Percentiles rank a stretch among this genome's conserved stretches.
Evolutionary conservation across 2,888 invertebrate genomes (phyloP).

Genomic region (Baccha elongata): DNA sequence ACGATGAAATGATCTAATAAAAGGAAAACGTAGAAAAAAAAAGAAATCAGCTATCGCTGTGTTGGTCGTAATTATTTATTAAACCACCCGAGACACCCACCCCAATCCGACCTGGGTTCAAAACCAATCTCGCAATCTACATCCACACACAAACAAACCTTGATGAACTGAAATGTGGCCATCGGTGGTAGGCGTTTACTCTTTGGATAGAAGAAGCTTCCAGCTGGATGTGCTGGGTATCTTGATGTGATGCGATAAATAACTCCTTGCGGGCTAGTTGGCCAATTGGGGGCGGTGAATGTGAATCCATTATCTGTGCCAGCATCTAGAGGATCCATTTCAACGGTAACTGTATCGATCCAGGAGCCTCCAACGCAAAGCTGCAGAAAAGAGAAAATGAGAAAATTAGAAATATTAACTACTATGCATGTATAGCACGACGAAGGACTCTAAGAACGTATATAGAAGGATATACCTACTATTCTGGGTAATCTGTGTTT

Average conservation of each 20-base stretch:
- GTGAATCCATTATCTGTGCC: slow-evolving; percentile 98
- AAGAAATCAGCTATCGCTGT: slow-evolving; percentile 58
- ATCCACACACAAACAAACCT: slow-evolving; percentile 84
- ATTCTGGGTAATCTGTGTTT: slow-evolving; percentile 56
- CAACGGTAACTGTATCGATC: slow-evolving; percentile 94
- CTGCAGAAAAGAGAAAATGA: slow-evolving; percentile 81
- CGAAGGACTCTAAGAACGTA: slow-evolving; percentile 28
- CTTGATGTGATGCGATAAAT: slow-evolving; percentile 94
- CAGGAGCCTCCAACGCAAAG: slow-evolving; percentile 95
- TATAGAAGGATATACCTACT: too few relatives aligned
- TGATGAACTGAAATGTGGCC: slow-evolving; percentile 95
- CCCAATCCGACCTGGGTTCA: neutral
- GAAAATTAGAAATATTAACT: slow-evolving; percentile 43
- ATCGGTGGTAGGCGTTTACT: slow-evolving; percentile 93
- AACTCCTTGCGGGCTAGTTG: slow-evolving; percentile 93
- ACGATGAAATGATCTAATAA: slow-evolving; percentile 63
- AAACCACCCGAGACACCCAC: slow-evolving; percentile 36
- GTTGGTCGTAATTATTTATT: slow-evolving; percentile 67
- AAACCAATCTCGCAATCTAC: neutral
- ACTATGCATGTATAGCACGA: neutral
- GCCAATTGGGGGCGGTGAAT: slow-evolving; percentile 98
- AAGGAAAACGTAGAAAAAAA: slow-evolving; percentile 22
- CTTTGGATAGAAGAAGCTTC: slow-evolving; percentile 96
- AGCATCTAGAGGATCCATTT: slow-evolving; percentile 95
- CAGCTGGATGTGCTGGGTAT: slow-evolving; percentile 95